Evolutionary conservation across 1,140 invertebrate genomes (phyloP), one percentile per base, ranked within the genome.

Genomic region (Trinorchestia longiramus): DNA sequence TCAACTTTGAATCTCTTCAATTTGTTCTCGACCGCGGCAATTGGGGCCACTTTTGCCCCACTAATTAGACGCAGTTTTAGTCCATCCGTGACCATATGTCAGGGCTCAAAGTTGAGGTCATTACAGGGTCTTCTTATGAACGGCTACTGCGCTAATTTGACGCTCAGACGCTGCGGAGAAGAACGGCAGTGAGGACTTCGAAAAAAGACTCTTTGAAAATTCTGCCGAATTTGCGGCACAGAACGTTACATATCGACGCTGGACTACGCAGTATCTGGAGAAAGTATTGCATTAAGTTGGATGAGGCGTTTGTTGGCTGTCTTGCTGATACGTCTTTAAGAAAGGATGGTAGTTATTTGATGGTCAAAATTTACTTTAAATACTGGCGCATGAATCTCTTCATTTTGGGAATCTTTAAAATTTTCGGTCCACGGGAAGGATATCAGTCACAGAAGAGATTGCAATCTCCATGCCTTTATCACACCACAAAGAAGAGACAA

Each of bases 1-100:
- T 94, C 92, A 94, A 94, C 36, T 94, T 94, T 47, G 92, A 94
- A 94, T 45, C 92, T 94, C 92, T 94, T 94, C 92, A 43, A 94
- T 94, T 94, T 94, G 92, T 94, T 94, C 43, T 43, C 43, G 92
- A 91, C 41, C 19, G 43, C 44, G 92, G 92, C 43, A 94, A 94
- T 94, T 94, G 41, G 92, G 47, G 8, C 36, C 41, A 94, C 92
- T 94, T 94, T 94, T 94, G 43, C 92, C 40, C 23, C 40, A 40
- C 92, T 94, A 94, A 94, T 94, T 94, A 45, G 92, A 94, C 8
- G 92, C 92, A 94, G 92, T 94, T 94, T 94, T 94, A 94, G 92
- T 94, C 44, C 92, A 94, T 94, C 43, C 92, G 92, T 94, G 92
- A 45, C 44, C 92, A 94, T 94, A 43, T 45, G 92, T 94, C 92